phyloP scores from a whole-genome alignment of 2,888 invertebrate species.

The Pheosia gnoma region DNA sequence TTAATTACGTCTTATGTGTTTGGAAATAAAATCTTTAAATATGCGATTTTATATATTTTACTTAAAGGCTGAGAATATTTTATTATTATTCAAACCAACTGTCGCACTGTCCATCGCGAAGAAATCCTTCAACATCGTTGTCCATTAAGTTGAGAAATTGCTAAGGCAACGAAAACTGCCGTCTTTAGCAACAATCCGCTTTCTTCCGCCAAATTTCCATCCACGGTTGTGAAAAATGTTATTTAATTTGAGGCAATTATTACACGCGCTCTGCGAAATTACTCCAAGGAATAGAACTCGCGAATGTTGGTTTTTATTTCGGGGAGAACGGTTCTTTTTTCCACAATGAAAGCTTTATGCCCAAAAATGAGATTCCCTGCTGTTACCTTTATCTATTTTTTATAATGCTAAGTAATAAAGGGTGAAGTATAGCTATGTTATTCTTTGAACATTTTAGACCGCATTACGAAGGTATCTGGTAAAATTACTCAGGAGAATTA shows the following conservation, averaged over 20 bases:
- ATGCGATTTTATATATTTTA: too few species aligned
- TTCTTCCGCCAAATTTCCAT: slow-evolving; percentile 68
- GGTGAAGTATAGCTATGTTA: not conserved
- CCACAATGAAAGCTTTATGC: slow-evolving; percentile 71
- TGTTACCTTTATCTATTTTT: slow-evolving; percentile 66
- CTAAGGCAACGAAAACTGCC: slow-evolving; percentile 67
- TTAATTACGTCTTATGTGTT: too few species aligned
- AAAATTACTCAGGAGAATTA: not conserved
- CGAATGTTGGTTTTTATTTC: slow-evolving; percentile 70
- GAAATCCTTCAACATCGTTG: slow-evolving; percentile 56
- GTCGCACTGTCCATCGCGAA: slow-evolving; percentile 50
- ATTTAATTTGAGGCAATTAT: slow-evolving; percentile 82
- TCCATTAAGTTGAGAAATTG: slow-evolving; percentile 64
- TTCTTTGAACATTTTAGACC: not conserved
- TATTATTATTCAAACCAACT: slow-evolving; percentile 16
- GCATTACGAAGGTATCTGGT: not conserved
- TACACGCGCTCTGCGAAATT: slow-evolving; percentile 81
- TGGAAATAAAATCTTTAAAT: too few species aligned
- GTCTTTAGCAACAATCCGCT: slow-evolving; percentile 63
- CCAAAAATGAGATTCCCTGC: slow-evolving; percentile 69
- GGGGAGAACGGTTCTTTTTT: slow-evolving; percentile 62
- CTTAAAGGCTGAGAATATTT: not conserved
- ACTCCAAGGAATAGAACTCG: slow-evolving; percentile 79
- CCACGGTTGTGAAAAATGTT: slow-evolving; percentile 77
- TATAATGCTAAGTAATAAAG: slow-evolving; percentile 57